Percentiles rank a stretch among this genome's conserved stretches.
Evolutionary conservation across 2,797 vertebrate species (phyloP).

Genomic region (Apogon talboti): DNA sequence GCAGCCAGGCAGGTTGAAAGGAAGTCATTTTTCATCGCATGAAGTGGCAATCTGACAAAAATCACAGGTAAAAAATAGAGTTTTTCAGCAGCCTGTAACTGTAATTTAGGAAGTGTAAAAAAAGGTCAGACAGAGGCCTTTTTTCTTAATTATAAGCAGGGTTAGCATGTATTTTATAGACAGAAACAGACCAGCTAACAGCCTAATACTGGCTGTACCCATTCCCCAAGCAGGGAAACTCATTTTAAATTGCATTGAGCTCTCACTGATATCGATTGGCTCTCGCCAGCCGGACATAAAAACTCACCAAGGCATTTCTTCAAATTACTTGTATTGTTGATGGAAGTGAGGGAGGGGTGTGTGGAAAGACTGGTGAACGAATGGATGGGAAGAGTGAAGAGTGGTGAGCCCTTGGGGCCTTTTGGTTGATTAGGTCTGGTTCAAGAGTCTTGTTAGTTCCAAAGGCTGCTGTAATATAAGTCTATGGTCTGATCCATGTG

Average conservation of each 20-base stretch:
- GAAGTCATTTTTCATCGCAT: conserved; percentile 5
- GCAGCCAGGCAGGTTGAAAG: conserved; percentile 17
- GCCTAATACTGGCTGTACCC: not conserved
- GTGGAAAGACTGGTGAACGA: conserved; percentile 10
- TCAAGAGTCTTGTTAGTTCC: conserved; percentile 56
- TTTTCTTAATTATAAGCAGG: conserved; percentile 37
- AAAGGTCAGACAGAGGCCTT: conserved; percentile 2
- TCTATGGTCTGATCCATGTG: conserved; percentile 13
- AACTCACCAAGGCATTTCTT: conserved; percentile 48
- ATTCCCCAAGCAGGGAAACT: conserved; percentile 34
- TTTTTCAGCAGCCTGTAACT: conserved; percentile 10
- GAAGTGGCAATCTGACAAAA: conserved; percentile 10
- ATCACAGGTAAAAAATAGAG: conserved; percentile 2
- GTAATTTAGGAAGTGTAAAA: not conserved
- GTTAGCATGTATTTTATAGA: conserved; percentile 32
- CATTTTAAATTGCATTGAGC: conserved; percentile 49
- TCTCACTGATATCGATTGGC: conserved; percentile 57
- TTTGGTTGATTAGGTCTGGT: conserved; percentile 61
- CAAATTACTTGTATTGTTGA: conserved; percentile 48
- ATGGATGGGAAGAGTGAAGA: conserved; percentile 34
- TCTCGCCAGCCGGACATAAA: conserved; percentile 33
- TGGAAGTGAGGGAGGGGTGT: not conserved
- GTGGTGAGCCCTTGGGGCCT: conserved; percentile 20
- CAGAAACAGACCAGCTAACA: conserved; percentile 8
- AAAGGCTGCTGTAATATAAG: conserved; percentile 19